Base-by-base conservation (phyloP, 2,888 invertebrate species). In the Drosophila siamana region DNA sequence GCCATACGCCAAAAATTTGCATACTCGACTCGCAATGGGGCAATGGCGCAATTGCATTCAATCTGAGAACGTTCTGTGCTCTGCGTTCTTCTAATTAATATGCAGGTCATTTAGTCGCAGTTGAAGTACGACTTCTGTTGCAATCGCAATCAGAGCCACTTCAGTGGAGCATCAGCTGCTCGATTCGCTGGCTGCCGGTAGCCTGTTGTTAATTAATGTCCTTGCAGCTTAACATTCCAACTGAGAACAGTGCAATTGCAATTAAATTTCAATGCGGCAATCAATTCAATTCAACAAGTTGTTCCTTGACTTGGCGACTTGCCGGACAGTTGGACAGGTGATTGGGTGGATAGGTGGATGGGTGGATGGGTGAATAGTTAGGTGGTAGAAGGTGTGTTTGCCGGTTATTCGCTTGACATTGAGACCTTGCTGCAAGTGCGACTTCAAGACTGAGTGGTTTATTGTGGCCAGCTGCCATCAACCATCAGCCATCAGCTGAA, bases 241-340 rank as follows among this genome's bases (percentile, higher is more conserved):
- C 71, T 55, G 76, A 57, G 59, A 64, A 2, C 19, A 56, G 68
- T 69, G 85, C 62, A 66, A 86, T 75, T 82, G 83, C 83, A 83
- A 83, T 87, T 83, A 72, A 73, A 74, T 81, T 86, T 83, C 82
- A 81, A 81, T 81, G 76, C 65, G 71, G 73, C 81, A 86, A 88
- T 85, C 86, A 85, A 85, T 88, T 85, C 76, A 80, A 85, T 85
- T 88, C 85, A 85, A 85, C 85, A 88, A 86, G 88, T 85, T 65
- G 68, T 30, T 48, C 55, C 69, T 66, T 59, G 66, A 61, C 63
- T 54, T 16, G 43, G 24, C 26, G 41, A 19, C 28, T 26, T 13
- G 24, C 4, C 11, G 30, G 13, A 52, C 65, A 74, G 66, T 1
- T 15, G 41, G 22, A 33, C n/a, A 33, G 11, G n/a, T 33, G 33